A percentile compares a stretch with the other conserved stretches of the same genome.
Conservation (phyloP, 2,113 vertebrate genomes). For the Cyprinodon variegatus region DNA sequence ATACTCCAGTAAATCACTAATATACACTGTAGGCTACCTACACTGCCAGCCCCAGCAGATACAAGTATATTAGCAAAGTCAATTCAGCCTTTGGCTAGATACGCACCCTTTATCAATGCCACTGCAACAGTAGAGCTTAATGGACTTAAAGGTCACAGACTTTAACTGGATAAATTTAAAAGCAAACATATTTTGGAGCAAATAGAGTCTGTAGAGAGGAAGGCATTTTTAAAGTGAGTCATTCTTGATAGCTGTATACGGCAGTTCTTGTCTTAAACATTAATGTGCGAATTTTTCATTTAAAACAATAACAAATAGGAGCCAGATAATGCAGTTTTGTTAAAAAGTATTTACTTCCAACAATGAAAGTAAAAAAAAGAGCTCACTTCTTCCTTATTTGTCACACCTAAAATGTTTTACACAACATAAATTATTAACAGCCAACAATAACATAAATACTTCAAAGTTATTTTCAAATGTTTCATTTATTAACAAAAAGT, state of each 20-base stretch:
- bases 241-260: not conserved
- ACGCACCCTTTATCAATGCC: conserved; percentile 66
- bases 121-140: conserved; percentile 50
- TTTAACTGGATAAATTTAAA: conserved; percentile 25
- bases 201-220: conserved; percentile 3
- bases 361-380: too few relatives aligned
- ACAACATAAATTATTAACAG: too few relatives aligned
- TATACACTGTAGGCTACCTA: conserved; percentile 57
- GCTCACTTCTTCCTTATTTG: too few relatives aligned
- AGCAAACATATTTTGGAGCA: conserved; percentile 22
- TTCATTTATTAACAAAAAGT: too few relatives aligned
- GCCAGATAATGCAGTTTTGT: not conserved
- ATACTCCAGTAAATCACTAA: conserved; percentile 75
- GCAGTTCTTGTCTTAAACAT: not conserved
- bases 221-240: conserved; percentile 17
- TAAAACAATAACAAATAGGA: not conserved
- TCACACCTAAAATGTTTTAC: too few relatives aligned
- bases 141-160: conserved; percentile 54
- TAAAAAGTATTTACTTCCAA: not conserved
- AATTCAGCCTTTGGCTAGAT: conserved; percentile 61
- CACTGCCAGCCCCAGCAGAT: conserved; percentile 64
- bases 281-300: not conserved
- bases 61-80: conserved; percentile 57
- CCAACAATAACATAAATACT: too few relatives aligned
- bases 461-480: too few relatives aligned